These are phyloP conservation scores for Mus spretus DNA, from an alignment of 2,797 vertebrate genomes.

Conservation along the genomic window DNA sequence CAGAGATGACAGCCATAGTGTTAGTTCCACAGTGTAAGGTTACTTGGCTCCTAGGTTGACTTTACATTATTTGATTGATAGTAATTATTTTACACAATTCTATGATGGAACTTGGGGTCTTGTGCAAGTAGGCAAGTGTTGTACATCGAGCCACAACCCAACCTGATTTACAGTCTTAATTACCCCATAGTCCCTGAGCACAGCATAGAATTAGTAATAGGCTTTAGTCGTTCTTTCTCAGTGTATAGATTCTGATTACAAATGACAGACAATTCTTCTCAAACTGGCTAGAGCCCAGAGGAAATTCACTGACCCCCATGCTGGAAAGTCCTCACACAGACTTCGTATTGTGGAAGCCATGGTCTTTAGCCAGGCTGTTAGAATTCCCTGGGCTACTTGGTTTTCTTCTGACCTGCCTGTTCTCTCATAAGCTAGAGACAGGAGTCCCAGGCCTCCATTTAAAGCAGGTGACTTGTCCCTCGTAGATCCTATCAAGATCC, in stretches of 20 bases:
- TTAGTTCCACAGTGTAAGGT: background rate
- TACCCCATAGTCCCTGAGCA: background rate
- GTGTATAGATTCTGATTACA: background rate
- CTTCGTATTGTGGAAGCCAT: background rate
- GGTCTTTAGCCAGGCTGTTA: background rate
- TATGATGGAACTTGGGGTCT: background rate
- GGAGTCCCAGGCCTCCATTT: background rate
- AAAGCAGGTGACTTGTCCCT: background rate
- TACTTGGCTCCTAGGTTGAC: background rate
- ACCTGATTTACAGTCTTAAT: background rate
- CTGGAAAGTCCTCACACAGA: background rate
- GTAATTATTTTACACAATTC: background rate
- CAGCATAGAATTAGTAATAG: background rate
- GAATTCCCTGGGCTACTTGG: background rate
- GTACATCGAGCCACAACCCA: background rate
- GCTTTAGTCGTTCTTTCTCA: slow-evolving; percentile 30
- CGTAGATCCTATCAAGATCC: background rate
- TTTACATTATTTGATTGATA: slow-evolving; percentile 37
- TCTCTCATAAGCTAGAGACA: background rate
- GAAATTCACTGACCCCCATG: background rate
- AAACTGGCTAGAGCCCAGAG: background rate
- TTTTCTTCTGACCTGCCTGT: background rate
- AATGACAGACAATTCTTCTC: slow-evolving; percentile 23
- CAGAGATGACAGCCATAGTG: background rate
- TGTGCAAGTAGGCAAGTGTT: background rate